Conservation (phyloP, 2,113 vertebrate genomes). For the Periophthalmus modestus region DNA sequence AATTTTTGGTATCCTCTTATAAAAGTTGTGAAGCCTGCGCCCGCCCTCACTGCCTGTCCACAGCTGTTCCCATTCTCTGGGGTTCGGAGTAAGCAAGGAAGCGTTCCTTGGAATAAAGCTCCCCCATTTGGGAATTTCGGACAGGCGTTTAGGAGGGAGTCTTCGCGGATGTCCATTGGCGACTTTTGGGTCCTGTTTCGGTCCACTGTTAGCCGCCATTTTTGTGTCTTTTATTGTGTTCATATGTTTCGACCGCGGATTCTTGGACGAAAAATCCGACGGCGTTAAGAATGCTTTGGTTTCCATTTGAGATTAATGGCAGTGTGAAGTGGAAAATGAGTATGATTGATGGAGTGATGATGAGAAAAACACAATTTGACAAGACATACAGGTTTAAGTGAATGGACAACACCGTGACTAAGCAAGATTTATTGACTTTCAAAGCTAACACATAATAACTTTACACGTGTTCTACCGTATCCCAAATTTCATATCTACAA, state of each 20-base stretch:
- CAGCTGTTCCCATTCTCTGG: conserved; percentile 38
- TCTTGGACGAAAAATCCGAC: conserved; percentile 24
- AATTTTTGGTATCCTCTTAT: conserved; percentile 76
- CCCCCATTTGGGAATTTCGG: conserved; percentile 46
- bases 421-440: conserved; percentile 67
- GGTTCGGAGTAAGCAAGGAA: conserved; percentile 57
- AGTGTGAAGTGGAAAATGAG: conserved; percentile 71
- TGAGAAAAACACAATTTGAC: conserved; percentile 58
- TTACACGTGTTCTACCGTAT: conserved; percentile 56
- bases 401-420: conserved; percentile 61
- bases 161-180: conserved; percentile 15
- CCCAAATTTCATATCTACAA: conserved; percentile 64
- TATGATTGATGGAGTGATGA: conserved; percentile 59
- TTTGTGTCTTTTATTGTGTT: conserved; percentile 60
- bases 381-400: conserved; percentile 59
- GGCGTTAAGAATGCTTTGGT: conserved; percentile 73
- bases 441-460: conserved; percentile 45
- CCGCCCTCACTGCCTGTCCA: conserved; percentile 45
- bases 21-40: conserved; percentile 57
- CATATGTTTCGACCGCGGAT: conserved; percentile 56
- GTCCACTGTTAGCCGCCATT: neutral
- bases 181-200: conserved; percentile 26
- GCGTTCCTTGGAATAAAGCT: conserved; percentile 63
- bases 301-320: conserved; percentile 71
- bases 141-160: conserved; percentile 27